Evolutionary conservation across 2,888 invertebrate genomes (phyloP), one percentile per base, ranked within the genome.

Genomic region (Tetramorium bicarinatum): DNA sequence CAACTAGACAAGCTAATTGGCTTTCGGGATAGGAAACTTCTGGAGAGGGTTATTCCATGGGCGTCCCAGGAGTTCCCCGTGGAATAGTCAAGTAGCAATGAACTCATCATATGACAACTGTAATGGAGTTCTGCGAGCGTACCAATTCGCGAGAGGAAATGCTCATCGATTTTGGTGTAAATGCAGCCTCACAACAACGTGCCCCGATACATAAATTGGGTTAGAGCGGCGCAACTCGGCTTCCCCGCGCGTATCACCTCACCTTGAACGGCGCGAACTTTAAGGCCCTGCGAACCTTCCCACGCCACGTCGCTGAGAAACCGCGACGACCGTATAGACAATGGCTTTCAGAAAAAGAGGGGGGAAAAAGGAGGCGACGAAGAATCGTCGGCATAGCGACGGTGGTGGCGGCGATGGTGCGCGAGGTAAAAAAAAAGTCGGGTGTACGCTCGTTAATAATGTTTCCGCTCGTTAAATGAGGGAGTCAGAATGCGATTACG

Each of bases 261-360:
- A 85, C 87, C 88, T 85, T 88, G 91, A 89, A 90, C 89, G 87
- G 89, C 87, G 90, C 92, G 92, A 93, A 93, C 92, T 93, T 93
- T 91, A 92, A 93, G 93, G 92, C 91, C 92, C 92, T 94, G 94
- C 92, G 94, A 95, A 94, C 93, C 93, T 95, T 95, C 94, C 94
- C 95, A 95, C 94, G 94, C 86, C 87, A 84, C 88, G 84, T 85
- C 86, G 92, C 92, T 93, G 94, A 94, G 94, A 94, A 94, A 91
- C 89, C 90, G 90, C 92, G 90, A 89, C 92, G 90, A 91, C 91
- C 87, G 86, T 87, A 91, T 85, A 93, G 93, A 94, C 94, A 94
- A 94, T 94, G 93, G 92, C 90, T 91, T 90, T 86, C 82, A 84
- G 86, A 81, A 82, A 69, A 67, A 72, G 66, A 29, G 13, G 64